A percentile compares a stretch with the other conserved stretches of the same genome.
phyloP scores from a whole-genome alignment of 2,888 invertebrate species.

The Omphaloscelis lunosa region DNA sequence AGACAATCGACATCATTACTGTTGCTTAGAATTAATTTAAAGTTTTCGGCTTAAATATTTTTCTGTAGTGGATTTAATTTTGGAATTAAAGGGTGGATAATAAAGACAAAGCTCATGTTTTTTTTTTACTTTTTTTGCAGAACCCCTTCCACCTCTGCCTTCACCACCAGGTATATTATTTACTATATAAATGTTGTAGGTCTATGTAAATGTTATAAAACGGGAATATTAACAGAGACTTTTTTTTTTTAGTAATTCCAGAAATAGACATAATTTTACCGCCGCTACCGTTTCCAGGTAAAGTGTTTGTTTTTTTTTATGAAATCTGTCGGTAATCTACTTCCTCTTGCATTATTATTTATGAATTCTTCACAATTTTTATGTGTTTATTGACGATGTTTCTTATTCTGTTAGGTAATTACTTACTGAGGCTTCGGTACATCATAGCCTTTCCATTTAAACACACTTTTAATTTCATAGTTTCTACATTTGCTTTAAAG shows the following conservation, averaged over 20 bases:
- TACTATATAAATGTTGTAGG: background rate
- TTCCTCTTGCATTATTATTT: background rate
- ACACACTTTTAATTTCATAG: background rate
- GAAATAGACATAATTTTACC: constrained; percentile 24
- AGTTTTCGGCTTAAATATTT: background rate
- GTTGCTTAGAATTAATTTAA: background rate
- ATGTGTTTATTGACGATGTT: no score
- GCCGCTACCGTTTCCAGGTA: constrained; percentile 35
- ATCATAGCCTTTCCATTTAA: background rate
- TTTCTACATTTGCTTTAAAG: background rate
- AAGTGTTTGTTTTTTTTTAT: background rate
- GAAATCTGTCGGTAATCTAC: background rate
- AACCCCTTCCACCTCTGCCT: background rate
- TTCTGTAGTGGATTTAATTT: background rate
- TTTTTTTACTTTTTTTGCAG: constrained; percentile 8
- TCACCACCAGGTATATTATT: constrained; percentile 34
- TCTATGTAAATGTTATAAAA: background rate
- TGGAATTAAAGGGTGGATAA: background rate
- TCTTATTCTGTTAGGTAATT: background rate
- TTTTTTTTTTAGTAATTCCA: constrained; percentile 16
- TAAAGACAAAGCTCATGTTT: background rate
- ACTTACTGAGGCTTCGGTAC: background rate
- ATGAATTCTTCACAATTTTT: background rate
- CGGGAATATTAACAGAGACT: background rate
- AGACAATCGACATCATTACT: background rate